phyloP scores from a whole-genome alignment of 2,113 vertebrate species.

The Bungarus multicinctus region DNA sequence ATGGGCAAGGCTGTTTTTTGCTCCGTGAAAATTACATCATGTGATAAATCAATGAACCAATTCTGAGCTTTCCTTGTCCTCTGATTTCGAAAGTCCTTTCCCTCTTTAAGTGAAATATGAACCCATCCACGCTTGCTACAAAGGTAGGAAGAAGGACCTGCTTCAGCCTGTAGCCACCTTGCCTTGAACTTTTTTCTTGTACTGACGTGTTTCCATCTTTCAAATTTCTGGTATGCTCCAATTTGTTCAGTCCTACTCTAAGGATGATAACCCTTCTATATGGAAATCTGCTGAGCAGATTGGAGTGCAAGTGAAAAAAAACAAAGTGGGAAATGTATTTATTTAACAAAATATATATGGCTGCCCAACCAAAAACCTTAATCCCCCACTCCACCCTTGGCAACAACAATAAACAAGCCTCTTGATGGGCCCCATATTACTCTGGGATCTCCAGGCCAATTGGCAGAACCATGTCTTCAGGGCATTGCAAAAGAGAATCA shows the following conservation, averaged over 20 bases:
- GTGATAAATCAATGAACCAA: neutral
- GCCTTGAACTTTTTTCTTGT: conserved; percentile 36
- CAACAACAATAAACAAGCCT: neutral
- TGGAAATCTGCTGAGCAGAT: neutral
- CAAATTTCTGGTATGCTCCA: neutral
- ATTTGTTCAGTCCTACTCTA: conserved; percentile 20
- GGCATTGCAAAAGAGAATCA: neutral
- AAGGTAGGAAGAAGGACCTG: conserved; percentile 34
- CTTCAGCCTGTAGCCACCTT: conserved; percentile 37
- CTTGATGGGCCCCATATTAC: neutral
- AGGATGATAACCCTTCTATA: neutral
- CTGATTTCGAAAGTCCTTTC: conserved; percentile 3
- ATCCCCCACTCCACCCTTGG: neutral
- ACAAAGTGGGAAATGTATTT: neutral
- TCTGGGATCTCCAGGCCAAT: neutral
- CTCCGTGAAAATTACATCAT: neutral
- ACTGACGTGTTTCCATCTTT: neutral
- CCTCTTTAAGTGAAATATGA: conserved; percentile 5
- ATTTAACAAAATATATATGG: neutral
- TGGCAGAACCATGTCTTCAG: neutral
- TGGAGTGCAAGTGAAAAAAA: neutral
- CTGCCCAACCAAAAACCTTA: neutral
- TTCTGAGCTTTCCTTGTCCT: neutral
- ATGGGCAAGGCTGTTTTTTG: neutral
- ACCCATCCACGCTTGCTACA: accelerated